Percentiles rank a stretch among this genome's conserved stretches.
Evolutionary conservation across 2,113 vertebrate genomes (phyloP).

Genomic region (Eulacestoma nigropectus): DNA sequence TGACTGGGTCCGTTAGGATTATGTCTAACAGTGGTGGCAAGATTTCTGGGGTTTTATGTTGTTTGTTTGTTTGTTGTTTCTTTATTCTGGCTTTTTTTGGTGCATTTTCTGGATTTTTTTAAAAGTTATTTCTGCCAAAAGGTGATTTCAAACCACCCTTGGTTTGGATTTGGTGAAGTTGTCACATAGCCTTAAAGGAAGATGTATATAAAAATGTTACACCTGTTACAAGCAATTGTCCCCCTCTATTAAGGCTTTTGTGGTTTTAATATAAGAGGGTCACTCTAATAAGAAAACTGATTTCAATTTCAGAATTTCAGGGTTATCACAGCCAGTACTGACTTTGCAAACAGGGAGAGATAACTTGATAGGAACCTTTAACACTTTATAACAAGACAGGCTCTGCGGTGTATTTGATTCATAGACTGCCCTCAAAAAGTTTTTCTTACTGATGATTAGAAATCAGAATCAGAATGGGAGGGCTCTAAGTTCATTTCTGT

Average conservation of each 20-base stretch:
- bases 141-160: neutral
- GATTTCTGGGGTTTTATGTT: neutral
- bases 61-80: neutral
- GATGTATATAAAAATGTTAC: neutral
- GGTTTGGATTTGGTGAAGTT: neutral
- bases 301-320: neutral
- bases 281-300: neutral
- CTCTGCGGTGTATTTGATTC: neutral
- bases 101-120: neutral
- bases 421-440: neutral
- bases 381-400: neutral
- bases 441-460: neutral
- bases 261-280: neutral
- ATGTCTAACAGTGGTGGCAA: neutral
- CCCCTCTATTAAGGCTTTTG: neutral
- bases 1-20: neutral
- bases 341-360: neutral
- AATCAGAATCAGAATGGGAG: neutral
- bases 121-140: neutral
- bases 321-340: neutral
- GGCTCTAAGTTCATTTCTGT: neutral
- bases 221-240: neutral
- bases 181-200: neutral
- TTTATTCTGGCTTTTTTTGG: neutral
- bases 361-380: neutral